Base-by-base conservation (phyloP, 2,888 invertebrate genomes). In the Ligdia adustata region DNA sequence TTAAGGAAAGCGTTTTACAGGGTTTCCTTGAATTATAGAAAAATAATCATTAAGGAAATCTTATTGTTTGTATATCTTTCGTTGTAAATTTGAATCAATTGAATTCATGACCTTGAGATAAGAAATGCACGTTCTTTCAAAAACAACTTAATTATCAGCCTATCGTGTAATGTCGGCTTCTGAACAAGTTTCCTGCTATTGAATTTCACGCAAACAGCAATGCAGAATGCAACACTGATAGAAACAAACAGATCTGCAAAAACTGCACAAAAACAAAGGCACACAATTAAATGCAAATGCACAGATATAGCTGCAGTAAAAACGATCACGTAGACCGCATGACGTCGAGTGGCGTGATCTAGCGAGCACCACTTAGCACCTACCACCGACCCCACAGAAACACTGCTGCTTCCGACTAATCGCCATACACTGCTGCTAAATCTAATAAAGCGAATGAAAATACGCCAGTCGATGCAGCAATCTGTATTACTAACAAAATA, bases 261-360 rank as follows among this genome's bases (percentile, higher is more conserved):
- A 51, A 43, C 44, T 29, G 40, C 41, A 48, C 22, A 49, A 51
- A 52, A 53, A 52, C 49, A 50, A 18, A n/a, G n/a, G 22, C 22
- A n/a, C 42, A 40, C 52, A 55, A 57, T 55, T 51, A 55, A 46
- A 55, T 55, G 55, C 50, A 45, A 55, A 52, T 57, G 45, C 52
- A 52, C 34, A 32, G 28, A 43, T 45, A 40, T 29, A 35, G 42
- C 38, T 48, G 48, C 45, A 44, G 49, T 22, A 52, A 44, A 53
- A 49, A 58, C 44, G 24, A 2, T 42, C 52, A 45, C 47, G 53
- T 45, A 54, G 50, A 55, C 59, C 46, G 50, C 42, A 26, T 55
- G 57, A 60, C 59, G 59, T 53, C 53, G 35, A 24, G 52, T 58
- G 58, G 58, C 57, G 55, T 55, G 57, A 55, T 53, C 40, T 40